These are phyloP conservation scores for Dasyurus viverrinus DNA, from an alignment of 2,113 vertebrate genomes.

Conservation along the genomic window DNA sequence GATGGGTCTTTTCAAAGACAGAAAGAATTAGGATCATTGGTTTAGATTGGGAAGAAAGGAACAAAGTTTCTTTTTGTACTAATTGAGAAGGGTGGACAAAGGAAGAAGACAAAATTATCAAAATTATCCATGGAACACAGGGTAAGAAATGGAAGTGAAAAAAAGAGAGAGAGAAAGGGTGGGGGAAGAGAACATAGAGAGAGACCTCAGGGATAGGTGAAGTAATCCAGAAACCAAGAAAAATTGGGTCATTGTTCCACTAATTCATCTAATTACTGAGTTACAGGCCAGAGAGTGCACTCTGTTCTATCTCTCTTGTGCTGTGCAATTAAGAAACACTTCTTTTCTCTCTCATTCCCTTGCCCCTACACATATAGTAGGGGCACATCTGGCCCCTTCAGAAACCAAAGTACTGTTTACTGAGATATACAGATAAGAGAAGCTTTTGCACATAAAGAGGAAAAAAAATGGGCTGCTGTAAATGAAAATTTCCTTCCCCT, in stretches of 20 bases:
- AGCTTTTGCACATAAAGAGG: conserved; percentile 49
- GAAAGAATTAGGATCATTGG: background rate
- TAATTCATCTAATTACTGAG: conserved; percentile 80
- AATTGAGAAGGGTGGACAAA: background rate
- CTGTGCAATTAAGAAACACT: conserved; percentile 71
- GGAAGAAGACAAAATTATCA: background rate
- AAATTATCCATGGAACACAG: conserved; percentile 1
- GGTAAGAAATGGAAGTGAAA: background rate
- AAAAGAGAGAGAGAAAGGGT: background rate
- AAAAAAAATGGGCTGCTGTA: conserved; percentile 39
- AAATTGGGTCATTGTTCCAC: conserved; percentile 78
- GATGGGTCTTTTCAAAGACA: background rate
- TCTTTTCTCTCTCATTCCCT: conserved; percentile 55
- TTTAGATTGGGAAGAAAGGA: background rate
- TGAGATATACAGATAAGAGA: conserved; percentile 76
- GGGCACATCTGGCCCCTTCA: conserved; percentile 67
- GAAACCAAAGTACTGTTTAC: conserved; percentile 78
- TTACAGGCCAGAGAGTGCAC: conserved; percentile 66
- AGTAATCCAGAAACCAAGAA: conserved; percentile 58
- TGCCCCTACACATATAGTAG: conserved; percentile 60
- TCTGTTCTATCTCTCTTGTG: conserved; percentile 42
- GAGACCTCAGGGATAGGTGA: conserved; percentile 50
- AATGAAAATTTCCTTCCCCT: conserved; percentile 47
- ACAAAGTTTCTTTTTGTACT: background rate
- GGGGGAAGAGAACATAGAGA: conserved; percentile 14